Evolutionary conservation across 2,888 invertebrate genomes (phyloP), one percentile per base, ranked within the genome.

Genomic region (Petrolisthes cinctipes): DNA sequence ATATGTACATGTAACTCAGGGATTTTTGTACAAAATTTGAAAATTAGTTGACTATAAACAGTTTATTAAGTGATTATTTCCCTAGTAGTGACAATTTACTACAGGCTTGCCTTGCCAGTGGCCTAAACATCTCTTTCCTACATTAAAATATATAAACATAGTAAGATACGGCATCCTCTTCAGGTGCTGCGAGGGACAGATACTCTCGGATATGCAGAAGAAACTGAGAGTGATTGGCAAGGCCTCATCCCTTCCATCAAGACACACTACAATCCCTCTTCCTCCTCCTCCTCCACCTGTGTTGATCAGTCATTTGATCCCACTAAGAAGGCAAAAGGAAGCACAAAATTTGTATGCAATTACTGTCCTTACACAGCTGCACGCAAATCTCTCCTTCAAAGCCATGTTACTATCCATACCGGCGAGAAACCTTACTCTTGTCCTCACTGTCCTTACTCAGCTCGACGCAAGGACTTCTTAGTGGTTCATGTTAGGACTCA

Each of bases 401-500:
- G 83, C n/a, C 86, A 86, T 68, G 83, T 86, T 11, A 86, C 82
- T 78, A 61, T 82, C n/a, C 87, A 88, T 76, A 88, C 84, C 0
- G 87, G 87, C 61, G 66, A 81, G 78, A 83, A 81, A 54, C 87
- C 87, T 7, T 73, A 75, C 20, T 20, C 68, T 11, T 88, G 87
- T 61, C 81, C 84, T 23, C 81, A 66, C 81, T 88, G 87, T 17
- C 84, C 89, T 2, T 89, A 89, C 79, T 75, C 73, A 66, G 82
- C 89, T 5, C 73, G 83, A 23, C 56, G 87, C 80, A 80, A 66
- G 17, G 71, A 71, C 37, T 68, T 61, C 37, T 75, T 88, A 66
- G 81, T 81, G 66, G 87, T 86, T 53, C 90, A 90, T 66, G 81
- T 86, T 71, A 83, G 86, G 37, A 90, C 86, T 6, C 90, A 90